These are phyloP conservation scores for Zapornia atra DNA, from an alignment of 2,113 vertebrate genomes.

Conservation along the genomic window DNA sequence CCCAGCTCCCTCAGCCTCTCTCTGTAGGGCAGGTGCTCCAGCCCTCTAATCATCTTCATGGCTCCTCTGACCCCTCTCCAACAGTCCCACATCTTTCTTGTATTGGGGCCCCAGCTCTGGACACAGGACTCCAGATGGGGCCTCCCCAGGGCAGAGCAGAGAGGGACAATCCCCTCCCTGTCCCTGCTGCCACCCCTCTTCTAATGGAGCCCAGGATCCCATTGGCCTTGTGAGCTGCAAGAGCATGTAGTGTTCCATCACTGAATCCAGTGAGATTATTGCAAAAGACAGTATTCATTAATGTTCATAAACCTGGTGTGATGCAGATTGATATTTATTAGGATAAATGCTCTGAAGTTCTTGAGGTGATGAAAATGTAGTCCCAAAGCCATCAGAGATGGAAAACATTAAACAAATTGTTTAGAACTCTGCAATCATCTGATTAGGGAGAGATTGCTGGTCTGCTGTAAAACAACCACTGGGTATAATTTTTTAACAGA, in stretches of 20 bases:
- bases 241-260: neutral
- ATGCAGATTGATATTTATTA: neutral
- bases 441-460: neutral
- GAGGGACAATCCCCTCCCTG: too few species aligned
- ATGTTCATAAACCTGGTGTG: neutral
- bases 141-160: too few species aligned
- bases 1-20: too few species aligned
- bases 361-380: neutral
- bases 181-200: too few species aligned
- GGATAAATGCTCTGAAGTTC: neutral
- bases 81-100: too few species aligned
- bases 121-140: too few species aligned
- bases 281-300: neutral
- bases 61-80: too few species aligned
- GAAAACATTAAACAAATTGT: constrained; percentile 34
- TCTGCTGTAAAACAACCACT: neutral
- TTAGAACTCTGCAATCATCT: constrained; percentile 26
- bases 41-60: too few species aligned
- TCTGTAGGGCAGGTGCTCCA: too few species aligned
- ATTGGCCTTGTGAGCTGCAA: too few species aligned
- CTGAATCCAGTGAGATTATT: neutral
- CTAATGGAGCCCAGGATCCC: too few species aligned
- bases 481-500: neutral
- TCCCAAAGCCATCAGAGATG: neutral
- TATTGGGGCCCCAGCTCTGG: too few species aligned